Conservation (phyloP, 2,888 invertebrate species). For the Brenthis daphne region DNA sequence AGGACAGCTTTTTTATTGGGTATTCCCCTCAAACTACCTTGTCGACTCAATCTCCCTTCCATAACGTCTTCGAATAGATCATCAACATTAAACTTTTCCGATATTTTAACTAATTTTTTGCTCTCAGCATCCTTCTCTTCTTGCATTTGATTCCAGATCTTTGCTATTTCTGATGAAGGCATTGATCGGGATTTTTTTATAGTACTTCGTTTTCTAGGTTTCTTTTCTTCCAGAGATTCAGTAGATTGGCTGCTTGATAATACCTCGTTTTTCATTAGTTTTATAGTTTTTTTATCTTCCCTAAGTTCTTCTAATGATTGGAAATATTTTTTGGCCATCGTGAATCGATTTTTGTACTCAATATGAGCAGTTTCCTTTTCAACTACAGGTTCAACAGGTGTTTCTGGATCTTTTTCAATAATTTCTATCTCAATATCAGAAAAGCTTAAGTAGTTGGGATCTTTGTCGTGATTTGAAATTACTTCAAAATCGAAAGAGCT, state of each 20-base stretch:
- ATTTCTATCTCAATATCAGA: conserved; percentile 76
- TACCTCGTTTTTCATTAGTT: conserved; percentile 70
- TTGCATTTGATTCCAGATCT: conserved; percentile 67
- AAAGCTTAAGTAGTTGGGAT: conserved; percentile 62
- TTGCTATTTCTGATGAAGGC: conserved; percentile 73
- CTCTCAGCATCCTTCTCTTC: conserved; percentile 48
- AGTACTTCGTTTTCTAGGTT: conserved; percentile 47
- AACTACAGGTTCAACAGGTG: conserved; percentile 52
- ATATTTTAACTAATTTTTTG: conserved; percentile 71
- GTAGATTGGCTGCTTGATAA: conserved; percentile 59
- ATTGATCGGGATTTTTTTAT: conserved; percentile 68
- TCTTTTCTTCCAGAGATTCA: conserved; percentile 64
- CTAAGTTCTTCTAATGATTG: conserved; percentile 74
- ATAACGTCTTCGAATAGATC: conserved; percentile 77
- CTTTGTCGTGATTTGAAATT: conserved; percentile 51
- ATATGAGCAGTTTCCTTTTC: conserved; percentile 52
- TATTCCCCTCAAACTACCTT: conserved; percentile 78
- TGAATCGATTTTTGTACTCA: conserved; percentile 75
- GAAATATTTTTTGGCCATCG: conserved; percentile 75
- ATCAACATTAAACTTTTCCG: conserved; percentile 78
- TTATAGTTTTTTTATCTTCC: conserved; percentile 57
- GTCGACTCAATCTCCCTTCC: conserved; percentile 71
- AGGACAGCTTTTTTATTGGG: conserved; percentile 80
- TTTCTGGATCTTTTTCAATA: conserved; percentile 59
- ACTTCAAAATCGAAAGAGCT: conserved; percentile 53